phyloP scores from a whole-genome alignment of 2,888 invertebrate genomes.

The Euclidia mi region DNA sequence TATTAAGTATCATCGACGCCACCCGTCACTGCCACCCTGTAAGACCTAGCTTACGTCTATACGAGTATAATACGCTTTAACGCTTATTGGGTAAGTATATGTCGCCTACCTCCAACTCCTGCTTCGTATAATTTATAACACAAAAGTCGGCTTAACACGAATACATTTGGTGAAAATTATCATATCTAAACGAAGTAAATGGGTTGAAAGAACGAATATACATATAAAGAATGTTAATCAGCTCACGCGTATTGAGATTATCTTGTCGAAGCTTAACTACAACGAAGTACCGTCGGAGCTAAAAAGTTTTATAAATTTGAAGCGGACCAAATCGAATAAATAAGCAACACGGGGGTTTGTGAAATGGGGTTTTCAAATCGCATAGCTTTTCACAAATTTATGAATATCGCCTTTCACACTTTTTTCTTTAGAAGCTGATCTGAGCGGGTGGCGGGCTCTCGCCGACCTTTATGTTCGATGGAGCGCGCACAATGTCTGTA shows the following conservation, averaged over 20 bases:
- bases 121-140: slow-evolving; percentile 44
- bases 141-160: slow-evolving; percentile 54
- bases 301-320: slow-evolving; percentile 56
- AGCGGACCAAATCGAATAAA: slow-evolving; percentile 62
- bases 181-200: slow-evolving; percentile 59
- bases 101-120: slow-evolving; percentile 7
- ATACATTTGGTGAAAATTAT: slow-evolving; percentile 58
- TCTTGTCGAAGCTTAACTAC: slow-evolving; percentile 33
- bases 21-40: slow-evolving; percentile 34
- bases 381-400: slow-evolving; percentile 71
- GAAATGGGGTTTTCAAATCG: slow-evolving; percentile 67
- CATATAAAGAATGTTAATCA: slow-evolving; percentile 70
- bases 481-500: slow-evolving; percentile 83
- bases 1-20: slow-evolving; percentile 63
- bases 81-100: slow-evolving; percentile 28
- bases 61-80: slow-evolving; percentile 8
- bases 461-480: slow-evolving; percentile 80
- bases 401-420: slow-evolving; percentile 76
- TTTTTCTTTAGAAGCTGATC: slow-evolving; percentile 72
- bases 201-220: slow-evolving; percentile 58
- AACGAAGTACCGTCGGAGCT: slow-evolving; percentile 47
- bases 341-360: slow-evolving; percentile 59
- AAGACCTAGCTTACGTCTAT: slow-evolving; percentile 15
- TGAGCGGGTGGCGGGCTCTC: slow-evolving; percentile 47
- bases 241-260: slow-evolving; percentile 55